A percentile compares a stretch with the other conserved stretches of the same genome.
These are phyloP conservation scores for Taxidea taxus DNA, from an alignment of 2,113 vertebrate genomes.

Conservation along the genomic window DNA sequence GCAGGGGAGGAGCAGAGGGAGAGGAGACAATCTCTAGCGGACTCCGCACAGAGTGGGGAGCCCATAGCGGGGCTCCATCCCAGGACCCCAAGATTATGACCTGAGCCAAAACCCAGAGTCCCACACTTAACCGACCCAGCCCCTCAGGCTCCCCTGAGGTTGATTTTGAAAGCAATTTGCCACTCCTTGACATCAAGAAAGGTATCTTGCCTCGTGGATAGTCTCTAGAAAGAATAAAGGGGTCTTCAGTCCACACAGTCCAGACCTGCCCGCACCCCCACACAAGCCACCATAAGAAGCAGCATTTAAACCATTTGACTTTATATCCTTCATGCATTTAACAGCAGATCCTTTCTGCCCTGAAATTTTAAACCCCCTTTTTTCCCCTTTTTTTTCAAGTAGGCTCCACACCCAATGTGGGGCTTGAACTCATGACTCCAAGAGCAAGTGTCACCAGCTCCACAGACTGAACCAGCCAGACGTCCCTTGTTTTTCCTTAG, in stretches of 20 bases:
- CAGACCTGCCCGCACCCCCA: too few species aligned
- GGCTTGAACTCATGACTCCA: background rate
- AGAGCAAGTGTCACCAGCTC: background rate
- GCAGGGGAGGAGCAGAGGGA: background rate
- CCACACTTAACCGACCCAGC: background rate
- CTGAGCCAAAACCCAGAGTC: background rate
- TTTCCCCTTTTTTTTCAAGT: background rate
- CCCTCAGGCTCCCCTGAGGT: background rate
- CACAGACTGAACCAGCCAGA: background rate
- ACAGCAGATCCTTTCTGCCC: background rate
- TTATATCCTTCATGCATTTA: background rate
- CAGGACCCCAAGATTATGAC: background rate
- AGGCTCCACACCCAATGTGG: background rate
- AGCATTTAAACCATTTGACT: background rate
- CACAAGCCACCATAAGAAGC: background rate
- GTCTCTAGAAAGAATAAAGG: background rate
- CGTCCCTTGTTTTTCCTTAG: background rate
- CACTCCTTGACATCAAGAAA: background rate
- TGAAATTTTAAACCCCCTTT: background rate
- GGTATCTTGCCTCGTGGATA: background rate
- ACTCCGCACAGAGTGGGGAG: background rate
- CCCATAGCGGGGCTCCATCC: background rate
- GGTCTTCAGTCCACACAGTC: background rate
- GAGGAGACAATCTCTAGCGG: background rate
- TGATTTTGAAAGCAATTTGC: background rate